A percentile compares a stretch with the other conserved stretches of the same genome.
Conservation (phyloP, 2,113 vertebrate species). For the Castor canadensis region DNA sequence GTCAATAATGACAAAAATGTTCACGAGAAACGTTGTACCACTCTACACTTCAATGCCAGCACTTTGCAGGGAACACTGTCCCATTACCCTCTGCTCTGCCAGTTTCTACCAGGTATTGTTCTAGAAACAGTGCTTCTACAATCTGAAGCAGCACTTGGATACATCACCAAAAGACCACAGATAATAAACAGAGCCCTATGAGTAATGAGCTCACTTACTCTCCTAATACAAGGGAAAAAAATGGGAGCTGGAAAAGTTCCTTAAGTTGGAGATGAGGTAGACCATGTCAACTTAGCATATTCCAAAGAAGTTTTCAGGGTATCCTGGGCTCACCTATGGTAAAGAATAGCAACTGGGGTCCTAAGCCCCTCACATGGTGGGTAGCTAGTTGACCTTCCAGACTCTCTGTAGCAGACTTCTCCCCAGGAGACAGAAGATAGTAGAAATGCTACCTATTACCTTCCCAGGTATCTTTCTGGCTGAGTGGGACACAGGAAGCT, state of each 20-base stretch:
- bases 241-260: background rate
- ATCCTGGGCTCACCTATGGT: too few species aligned
- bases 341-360: fast-evolving
- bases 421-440: background rate
- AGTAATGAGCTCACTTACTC: background rate
- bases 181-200: background rate
- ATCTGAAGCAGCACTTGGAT: background rate
- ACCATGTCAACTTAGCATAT: background rate
- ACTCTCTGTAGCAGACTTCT: background rate
- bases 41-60: background rate
- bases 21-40: background rate
- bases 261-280: background rate
- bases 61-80: fast-evolving
- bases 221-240: background rate
- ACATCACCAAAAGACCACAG: background rate
- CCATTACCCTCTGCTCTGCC: background rate
- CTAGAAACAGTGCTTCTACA: background rate
- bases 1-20: background rate
- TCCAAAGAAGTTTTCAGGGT: background rate
- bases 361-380: background rate
- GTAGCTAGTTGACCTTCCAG: background rate
- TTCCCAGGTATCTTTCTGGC: background rate
- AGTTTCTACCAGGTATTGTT: background rate
- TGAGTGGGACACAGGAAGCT: background rate
- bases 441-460: background rate